Conservation (phyloP, 2,888 invertebrate genomes). For the Rugalucina vietnamica region DNA sequence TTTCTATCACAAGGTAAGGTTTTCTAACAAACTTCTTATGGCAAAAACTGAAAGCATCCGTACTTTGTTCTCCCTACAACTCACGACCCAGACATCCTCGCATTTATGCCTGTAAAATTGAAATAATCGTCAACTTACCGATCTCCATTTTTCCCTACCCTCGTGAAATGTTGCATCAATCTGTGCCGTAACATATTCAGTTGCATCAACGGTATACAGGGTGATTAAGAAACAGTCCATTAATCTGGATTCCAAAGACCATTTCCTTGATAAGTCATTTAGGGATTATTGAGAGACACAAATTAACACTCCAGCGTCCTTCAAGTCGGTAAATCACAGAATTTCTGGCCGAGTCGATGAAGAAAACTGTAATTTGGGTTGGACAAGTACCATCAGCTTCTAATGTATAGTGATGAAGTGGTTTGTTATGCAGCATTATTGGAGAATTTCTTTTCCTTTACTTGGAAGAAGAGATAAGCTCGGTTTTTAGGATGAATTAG, state of each 20-base stretch:
- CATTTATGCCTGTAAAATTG: too few species aligned
- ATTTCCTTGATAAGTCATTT: conserved; percentile 8
- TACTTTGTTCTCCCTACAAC: too few species aligned
- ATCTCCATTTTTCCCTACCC: neutral
- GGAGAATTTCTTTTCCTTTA: conserved; percentile 14
- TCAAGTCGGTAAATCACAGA: conserved; percentile 4
- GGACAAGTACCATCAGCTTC: conserved; percentile 5
- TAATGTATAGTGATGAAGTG: neutral
- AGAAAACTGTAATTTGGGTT: conserved; percentile 13
- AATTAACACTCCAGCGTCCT: neutral
- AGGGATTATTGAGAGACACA: neutral
- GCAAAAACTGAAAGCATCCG: too few species aligned
- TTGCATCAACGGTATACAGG: neutral
- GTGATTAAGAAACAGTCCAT: neutral
- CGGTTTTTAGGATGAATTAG: too few species aligned
- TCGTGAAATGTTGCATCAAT: neutral
- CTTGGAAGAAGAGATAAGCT: too few species aligned
- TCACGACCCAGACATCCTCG: too few species aligned
- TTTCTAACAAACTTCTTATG: too few species aligned
- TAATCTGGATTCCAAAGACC: neutral
- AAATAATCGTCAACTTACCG: neutral
- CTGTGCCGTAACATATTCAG: neutral
- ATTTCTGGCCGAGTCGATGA: neutral
- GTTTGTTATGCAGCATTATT: conserved; percentile 9
- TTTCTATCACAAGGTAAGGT: too few species aligned